These are phyloP conservation scores for Ophioderma brevispina DNA, from an alignment of 35 echinoderm and acorn worm species.

Conservation along the genomic window DNA sequence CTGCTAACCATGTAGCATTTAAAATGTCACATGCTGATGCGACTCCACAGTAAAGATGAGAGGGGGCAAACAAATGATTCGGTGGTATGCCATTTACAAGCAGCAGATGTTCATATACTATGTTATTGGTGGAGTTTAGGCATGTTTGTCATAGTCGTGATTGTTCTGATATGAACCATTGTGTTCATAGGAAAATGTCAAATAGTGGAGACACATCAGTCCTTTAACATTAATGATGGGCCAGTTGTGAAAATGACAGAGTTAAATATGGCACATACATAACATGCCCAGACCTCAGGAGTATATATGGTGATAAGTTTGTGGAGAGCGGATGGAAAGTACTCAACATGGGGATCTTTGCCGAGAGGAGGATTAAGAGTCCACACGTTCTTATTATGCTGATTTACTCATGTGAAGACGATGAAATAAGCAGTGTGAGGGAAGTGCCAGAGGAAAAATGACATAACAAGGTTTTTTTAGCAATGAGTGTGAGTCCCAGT, in stretches of 20 bases:
- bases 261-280: constrained; percentile 96
- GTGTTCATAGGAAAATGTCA: constrained; percentile 29
- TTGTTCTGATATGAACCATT: constrained; percentile 69
- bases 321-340: constrained; percentile 48
- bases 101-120: constrained; percentile 87
- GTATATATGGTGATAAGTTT: constrained; percentile 69
- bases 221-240: constrained; percentile 71
- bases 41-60: too few species aligned
- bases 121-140: constrained; percentile 62
- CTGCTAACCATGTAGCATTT: too few species aligned
- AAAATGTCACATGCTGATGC: too few species aligned
- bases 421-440: constrained; percentile 63
- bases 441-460: constrained; percentile 47
- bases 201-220: constrained; percentile 52
- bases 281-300: constrained; percentile 83
- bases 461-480: constrained; percentile 33
- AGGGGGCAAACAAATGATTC: too few species aligned
- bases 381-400: background rate
- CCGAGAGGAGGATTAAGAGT: too few species aligned
- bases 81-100: constrained; percentile 47
- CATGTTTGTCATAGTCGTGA: constrained; percentile 52
- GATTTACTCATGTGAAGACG: constrained; percentile 57
- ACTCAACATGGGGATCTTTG: constrained; percentile 13
- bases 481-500: constrained; percentile 81
- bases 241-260: constrained; percentile 83